Conservation (phyloP, 2,888 invertebrate genomes). For the Lumbricus terrestris region DNA sequence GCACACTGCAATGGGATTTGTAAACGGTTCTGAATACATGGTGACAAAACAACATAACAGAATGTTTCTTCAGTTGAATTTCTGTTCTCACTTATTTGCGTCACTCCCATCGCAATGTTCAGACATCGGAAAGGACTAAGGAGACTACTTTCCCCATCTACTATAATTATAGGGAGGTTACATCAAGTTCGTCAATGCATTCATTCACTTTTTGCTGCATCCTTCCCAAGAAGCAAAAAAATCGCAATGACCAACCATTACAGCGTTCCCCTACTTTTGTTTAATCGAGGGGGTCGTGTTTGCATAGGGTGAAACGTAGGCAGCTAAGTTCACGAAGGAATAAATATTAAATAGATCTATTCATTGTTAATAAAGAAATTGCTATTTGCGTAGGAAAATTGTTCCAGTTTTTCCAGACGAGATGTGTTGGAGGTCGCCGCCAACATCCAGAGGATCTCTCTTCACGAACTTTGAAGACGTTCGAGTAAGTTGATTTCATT, state of each 20-base stretch:
- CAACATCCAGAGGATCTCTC: conserved; percentile 49
- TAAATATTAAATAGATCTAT: too few relatives aligned
- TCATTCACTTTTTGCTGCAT: too few relatives aligned
- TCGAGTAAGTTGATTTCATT: conserved; percentile 44
- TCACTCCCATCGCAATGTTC: neutral
- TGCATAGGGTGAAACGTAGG: neutral
- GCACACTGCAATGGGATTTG: neutral
- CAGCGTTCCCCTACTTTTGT: neutral
- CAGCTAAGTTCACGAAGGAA: neutral
- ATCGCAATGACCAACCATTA: neutral
- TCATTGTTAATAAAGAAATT: neutral
- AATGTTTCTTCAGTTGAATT: neutral
- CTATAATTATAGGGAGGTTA: too few relatives aligned
- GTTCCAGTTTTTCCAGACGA: neutral
- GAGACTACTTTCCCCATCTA: neutral
- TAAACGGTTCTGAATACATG: neutral
- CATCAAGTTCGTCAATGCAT: too few relatives aligned
- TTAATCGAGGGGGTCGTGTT: neutral
- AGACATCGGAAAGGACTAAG: neutral
- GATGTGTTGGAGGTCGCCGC: conserved; percentile 4
- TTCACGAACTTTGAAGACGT: conserved; percentile 60
- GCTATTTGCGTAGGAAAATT: neutral
- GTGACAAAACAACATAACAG: neutral
- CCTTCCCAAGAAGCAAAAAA: neutral
- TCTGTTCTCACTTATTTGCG: neutral